phyloP scores from a whole-genome alignment of 2,797 vertebrate genomes.

The Amazonetta brasiliensis region DNA sequence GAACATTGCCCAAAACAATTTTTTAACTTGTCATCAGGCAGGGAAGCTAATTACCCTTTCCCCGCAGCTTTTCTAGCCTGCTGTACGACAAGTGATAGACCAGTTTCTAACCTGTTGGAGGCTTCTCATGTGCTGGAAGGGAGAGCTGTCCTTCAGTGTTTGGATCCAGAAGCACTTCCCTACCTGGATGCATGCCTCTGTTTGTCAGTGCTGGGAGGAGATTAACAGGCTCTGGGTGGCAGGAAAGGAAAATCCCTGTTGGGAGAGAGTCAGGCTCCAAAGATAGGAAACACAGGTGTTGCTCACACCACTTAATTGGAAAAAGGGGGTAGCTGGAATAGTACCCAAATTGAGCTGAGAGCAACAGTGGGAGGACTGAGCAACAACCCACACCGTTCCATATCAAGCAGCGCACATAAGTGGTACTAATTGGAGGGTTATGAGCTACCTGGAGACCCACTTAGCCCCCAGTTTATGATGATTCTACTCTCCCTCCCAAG shows the following conservation, averaged over 20 bases:
- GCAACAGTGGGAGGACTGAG: background rate
- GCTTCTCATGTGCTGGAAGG: background rate
- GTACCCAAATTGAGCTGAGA: background rate
- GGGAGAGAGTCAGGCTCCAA: background rate
- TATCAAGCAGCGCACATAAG: accelerated
- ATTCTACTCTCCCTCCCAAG: background rate
- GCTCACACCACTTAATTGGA: accelerated
- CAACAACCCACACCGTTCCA: background rate
- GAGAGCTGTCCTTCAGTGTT: background rate
- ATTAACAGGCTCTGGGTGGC: background rate
- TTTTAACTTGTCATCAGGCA: background rate
- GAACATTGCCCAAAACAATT: background rate
- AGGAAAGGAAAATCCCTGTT: background rate
- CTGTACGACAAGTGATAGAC: background rate
- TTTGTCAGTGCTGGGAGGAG: background rate
- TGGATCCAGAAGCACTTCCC: background rate
- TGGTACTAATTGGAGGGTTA: background rate
- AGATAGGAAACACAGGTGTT: accelerated
- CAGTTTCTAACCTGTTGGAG: background rate
- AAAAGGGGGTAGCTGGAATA: background rate
- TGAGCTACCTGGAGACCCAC: background rate
- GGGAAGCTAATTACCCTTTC: background rate
- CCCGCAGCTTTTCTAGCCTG: background rate
- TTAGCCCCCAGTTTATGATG: background rate
- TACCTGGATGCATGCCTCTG: background rate